phyloP scores from a whole-genome alignment of 2,888 invertebrate genomes.

The Orchesella flavescens region DNA sequence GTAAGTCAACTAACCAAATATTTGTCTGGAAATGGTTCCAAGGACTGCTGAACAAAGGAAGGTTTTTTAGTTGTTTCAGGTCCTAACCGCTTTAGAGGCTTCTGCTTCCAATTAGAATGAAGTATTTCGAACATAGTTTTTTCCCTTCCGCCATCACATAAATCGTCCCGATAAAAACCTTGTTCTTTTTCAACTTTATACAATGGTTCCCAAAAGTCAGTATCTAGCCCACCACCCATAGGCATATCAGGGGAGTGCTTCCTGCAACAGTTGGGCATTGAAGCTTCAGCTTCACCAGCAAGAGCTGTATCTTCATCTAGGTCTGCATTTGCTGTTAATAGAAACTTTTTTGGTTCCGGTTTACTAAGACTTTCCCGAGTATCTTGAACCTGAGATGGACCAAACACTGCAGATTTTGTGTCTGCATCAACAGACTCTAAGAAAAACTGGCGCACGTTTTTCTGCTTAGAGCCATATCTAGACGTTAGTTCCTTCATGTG shows the following conservation, averaged over 20 bases:
- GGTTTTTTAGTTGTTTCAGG: background rate
- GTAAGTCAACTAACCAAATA: constrained; percentile 29
- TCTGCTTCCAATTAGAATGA: no score
- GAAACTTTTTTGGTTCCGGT: background rate
- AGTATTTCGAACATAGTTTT: background rate
- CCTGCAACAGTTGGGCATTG: no score
- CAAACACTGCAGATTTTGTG: constrained; percentile 33
- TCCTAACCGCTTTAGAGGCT: background rate
- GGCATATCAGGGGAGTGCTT: no score
- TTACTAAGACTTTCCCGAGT: constrained; percentile 1
- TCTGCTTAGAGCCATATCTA: constrained; percentile 64
- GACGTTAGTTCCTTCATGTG: constrained; percentile 64
- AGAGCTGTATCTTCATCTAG: background rate
- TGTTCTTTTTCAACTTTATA: constrained; percentile 31
- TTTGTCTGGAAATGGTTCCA: constrained; percentile 42
- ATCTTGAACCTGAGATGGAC: constrained; percentile 3
- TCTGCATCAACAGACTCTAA: constrained; percentile 50
- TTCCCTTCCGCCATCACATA: background rate
- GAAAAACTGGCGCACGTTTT: constrained; percentile 61
- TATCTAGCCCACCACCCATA: no score
- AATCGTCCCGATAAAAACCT: background rate
- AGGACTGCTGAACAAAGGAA: background rate
- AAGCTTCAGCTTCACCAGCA: background rate
- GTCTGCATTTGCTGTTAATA: background rate
- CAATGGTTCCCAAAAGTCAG: constrained; percentile 49